phyloP scores from a whole-genome alignment of 2,888 invertebrate species.

The Eupithecia subumbrata region DNA sequence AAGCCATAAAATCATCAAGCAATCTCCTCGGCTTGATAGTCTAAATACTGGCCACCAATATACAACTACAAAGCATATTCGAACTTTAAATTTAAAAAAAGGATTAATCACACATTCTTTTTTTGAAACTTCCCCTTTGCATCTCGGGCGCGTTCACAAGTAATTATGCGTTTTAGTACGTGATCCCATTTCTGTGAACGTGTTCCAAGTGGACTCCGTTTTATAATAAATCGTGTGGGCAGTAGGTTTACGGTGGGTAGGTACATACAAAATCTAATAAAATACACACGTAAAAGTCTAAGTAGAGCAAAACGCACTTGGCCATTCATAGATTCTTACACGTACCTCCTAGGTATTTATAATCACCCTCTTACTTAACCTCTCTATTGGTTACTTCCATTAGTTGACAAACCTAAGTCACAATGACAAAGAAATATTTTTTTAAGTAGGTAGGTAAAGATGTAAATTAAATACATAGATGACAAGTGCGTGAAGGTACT shows the following conservation, averaged over 20 bases:
- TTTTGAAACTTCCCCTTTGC: conserved; percentile 49
- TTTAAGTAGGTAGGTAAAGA: too few species aligned
- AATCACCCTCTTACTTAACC: too few species aligned
- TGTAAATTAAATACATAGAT: too few species aligned
- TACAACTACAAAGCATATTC: neutral
- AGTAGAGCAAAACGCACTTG: neutral
- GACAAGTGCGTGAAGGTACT: too few species aligned
- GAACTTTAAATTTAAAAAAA: conserved; percentile 3
- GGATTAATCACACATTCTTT: neutral
- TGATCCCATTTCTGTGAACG: conserved; percentile 76
- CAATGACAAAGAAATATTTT: too few species aligned
- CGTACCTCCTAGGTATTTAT: too few species aligned
- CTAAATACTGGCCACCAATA: neutral
- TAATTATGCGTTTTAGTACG: conserved; percentile 76
- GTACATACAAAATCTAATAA: neutral
- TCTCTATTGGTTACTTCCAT: too few species aligned
- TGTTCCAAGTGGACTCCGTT: conserved; percentile 64
- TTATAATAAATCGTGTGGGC: conserved; percentile 45
- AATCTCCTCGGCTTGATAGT: neutral
- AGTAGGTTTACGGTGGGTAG: neutral
- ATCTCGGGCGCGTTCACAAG: conserved; percentile 61
- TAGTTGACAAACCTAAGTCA: too few species aligned
- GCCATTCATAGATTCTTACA: neutral
- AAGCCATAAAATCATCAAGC: neutral
- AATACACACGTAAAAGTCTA: neutral